Evolutionary conservation across 2,113 vertebrate genomes (phyloP).

Genomic region (Erythrocebus patas): DNA sequence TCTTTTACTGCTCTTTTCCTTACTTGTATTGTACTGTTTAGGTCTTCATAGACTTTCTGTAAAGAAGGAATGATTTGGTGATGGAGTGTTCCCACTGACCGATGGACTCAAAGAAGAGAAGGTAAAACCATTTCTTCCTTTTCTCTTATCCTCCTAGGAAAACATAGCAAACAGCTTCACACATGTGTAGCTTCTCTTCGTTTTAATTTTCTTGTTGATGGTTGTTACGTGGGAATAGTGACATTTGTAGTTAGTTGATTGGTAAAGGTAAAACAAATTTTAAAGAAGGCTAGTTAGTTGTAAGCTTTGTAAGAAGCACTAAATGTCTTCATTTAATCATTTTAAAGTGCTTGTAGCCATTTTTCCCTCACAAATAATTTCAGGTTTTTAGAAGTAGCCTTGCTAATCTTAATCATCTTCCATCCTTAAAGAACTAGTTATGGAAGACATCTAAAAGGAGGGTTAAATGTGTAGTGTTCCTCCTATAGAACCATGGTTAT

Average conservation of each 20-base stretch:
- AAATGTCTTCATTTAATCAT: background rate
- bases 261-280: background rate
- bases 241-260: slow-evolving; percentile 19
- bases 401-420: background rate
- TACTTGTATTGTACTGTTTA: slow-evolving; percentile 49
- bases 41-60: slow-evolving; percentile 60
- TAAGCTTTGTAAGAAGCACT: background rate
- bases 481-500: background rate
- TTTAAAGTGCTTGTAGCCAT: slow-evolving; percentile 3
- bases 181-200: background rate
- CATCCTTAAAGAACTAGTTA: background rate
- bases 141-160: background rate
- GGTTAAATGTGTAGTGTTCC: background rate
- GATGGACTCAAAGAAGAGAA: slow-evolving; percentile 88
- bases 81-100: slow-evolving; percentile 85
- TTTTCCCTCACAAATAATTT: slow-evolving; percentile 34
- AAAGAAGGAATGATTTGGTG: slow-evolving; percentile 73
- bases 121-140: slow-evolving; percentile 76
- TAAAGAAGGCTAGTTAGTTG: background rate
- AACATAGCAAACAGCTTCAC: background rate
- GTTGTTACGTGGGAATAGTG: background rate
- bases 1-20: background rate
- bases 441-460: background rate
- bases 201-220: slow-evolving; percentile 49
- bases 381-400: background rate